Conservation (phyloP, 2,113 vertebrate genomes). For the Trachemys scripta region DNA sequence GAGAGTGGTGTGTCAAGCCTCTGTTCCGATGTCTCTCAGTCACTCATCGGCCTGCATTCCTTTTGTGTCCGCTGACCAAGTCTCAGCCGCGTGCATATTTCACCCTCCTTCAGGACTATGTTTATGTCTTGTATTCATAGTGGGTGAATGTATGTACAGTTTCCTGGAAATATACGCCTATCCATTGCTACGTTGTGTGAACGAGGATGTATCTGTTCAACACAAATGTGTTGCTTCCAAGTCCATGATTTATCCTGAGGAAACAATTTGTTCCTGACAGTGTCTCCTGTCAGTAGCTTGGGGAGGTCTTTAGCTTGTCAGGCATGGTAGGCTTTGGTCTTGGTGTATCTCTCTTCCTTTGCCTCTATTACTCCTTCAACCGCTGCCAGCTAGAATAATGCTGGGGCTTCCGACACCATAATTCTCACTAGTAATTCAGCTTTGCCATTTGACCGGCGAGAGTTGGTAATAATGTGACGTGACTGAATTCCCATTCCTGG, state of each 20-base stretch:
- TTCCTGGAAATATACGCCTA: neutral
- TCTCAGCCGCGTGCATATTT: neutral
- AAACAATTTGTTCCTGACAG: slow-evolving; percentile 10
- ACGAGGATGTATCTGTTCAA: neutral
- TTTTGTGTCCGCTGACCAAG: neutral
- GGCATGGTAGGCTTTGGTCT: neutral
- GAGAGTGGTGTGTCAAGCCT: slow-evolving; percentile 1
- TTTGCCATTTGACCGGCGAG: neutral
- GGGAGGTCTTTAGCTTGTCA: neutral
- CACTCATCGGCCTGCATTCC: neutral
- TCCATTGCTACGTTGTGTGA: neutral
- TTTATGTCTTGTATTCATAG: neutral
- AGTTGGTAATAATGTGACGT: rapidly evolving
- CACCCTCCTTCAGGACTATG: slow-evolving; percentile 5
- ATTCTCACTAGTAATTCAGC: neutral
- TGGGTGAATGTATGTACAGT: neutral
- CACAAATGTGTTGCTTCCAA: neutral
- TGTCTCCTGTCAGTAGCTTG: neutral
- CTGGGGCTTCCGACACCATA: neutral
- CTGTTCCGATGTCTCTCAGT: neutral
- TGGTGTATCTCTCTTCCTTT: slow-evolving; percentile 14
- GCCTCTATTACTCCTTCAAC: neutral
- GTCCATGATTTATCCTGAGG: neutral
- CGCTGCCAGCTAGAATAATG: neutral
- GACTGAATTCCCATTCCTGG: slow-evolving; percentile 6